Base-by-base conservation (phyloP, 2,113 vertebrate species). In the Pelusios castaneus region DNA sequence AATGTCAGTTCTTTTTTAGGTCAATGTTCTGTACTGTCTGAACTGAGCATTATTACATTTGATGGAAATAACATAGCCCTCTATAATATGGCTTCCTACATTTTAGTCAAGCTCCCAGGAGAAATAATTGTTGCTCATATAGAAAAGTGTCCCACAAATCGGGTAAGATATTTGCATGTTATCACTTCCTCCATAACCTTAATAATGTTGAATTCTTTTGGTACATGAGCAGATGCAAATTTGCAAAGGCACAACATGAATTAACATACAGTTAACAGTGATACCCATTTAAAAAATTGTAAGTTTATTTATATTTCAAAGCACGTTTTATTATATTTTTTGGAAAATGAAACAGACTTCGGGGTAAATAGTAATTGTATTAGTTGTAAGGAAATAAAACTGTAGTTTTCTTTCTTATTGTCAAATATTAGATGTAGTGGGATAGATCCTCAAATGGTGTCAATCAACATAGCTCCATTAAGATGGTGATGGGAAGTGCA, bases 21-120 rank as follows among this genome's bases (percentile, higher is more conserved):
- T 97, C 99, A 99, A 34, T 99, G 99, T 96, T 99, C 99, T 51
- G 97, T 99, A 88, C 98, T 99, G 95, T 99, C 99, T 86, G 99
- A 99, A 95, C 97, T 99, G 88, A 99, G 99, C 29, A 98, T 99
- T 76, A 99, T 99, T 91, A 99, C 99, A 0, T 99, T 99, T 84
- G 99, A 99, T 95, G 99, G 99, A 89, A 99, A 99, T 96, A 99
- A 99, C 38, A 98, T 99, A 82, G 99, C 99, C 34, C 96, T 99
- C 58, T 99, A 99, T 89, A 99, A 99, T 85, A 98, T 98, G 80
- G 99, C 99, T 94, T 99, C 99, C 87, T 99, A 99, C 85, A 98
- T 99, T 95, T 97, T 99, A 98, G 99, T 99, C 67, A 98, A 98
- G 91, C 97, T 99, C 93, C 99, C 99, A 34, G 98, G 96, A 95